Evolutionary conservation across 2,797 vertebrate genomes (phyloP).

Genomic region (Glossophaga mutica): DNA sequence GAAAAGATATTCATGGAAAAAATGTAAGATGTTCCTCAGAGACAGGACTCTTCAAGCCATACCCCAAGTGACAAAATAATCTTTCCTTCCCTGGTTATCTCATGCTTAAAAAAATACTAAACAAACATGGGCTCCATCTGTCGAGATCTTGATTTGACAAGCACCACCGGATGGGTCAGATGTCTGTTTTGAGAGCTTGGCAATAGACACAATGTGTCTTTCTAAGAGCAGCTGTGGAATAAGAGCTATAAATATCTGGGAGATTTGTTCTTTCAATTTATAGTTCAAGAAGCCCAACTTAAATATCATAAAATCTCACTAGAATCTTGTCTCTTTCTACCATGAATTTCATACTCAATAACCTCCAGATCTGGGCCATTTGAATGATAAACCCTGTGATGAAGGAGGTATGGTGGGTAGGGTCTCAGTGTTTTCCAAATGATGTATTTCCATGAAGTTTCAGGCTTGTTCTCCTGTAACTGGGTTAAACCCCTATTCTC

Average conservation of each 20-base stretch:
- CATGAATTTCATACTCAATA: background rate
- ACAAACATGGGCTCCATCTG: background rate
- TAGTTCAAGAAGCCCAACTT: background rate
- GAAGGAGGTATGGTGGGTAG: no score
- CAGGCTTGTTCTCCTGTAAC: background rate
- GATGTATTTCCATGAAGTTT: background rate
- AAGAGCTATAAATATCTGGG: background rate
- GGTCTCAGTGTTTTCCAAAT: background rate
- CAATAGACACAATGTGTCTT: background rate
- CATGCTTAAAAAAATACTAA: background rate
- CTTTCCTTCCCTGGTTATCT: background rate
- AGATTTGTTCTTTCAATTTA: background rate
- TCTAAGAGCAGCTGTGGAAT: background rate
- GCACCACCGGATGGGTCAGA: background rate
- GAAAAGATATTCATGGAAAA: no score
- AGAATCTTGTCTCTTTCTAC: background rate
- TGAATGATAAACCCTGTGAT: background rate
- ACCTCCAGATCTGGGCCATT: background rate
- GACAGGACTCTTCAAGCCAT: background rate
- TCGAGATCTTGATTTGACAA: background rate
- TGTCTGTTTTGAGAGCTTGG: background rate
- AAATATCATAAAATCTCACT: background rate
- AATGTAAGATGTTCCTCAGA: background rate
- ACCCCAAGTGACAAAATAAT: background rate
- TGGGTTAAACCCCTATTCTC: background rate